Evolutionary conservation across 1,140 invertebrate species (phyloP).

Genomic region (Euura saliciscinereae): DNA sequence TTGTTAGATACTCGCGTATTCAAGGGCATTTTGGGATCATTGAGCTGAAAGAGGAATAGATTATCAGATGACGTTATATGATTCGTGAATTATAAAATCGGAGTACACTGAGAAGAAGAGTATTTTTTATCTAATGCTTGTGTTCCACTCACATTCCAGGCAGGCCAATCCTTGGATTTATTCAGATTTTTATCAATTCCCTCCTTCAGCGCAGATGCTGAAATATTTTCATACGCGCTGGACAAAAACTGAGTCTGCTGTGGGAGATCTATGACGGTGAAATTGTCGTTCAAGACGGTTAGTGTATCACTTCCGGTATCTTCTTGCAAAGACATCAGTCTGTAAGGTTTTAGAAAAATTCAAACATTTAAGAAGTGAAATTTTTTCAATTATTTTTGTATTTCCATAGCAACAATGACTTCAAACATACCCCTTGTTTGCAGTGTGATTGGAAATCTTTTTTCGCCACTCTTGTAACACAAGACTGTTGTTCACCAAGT

Average conservation of each 20-base stretch:
- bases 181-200: conserved; percentile 34
- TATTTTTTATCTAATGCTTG: not conserved
- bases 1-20: conserved; percentile 45
- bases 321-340: conserved; percentile 46
- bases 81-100: conserved; percentile 15
- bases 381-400: not conserved
- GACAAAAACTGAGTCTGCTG: conserved; percentile 44
- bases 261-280: conserved; percentile 42
- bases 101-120: conserved; percentile 6
- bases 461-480: conserved; percentile 67
- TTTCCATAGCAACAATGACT: not conserved
- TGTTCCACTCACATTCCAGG: conserved; percentile 44
- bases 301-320: conserved; percentile 44
- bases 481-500: conserved; percentile 61
- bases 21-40: conserved; percentile 34
- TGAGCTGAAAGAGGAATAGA: conserved; percentile 47
- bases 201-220: conserved; percentile 35
- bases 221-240: conserved; percentile 32
- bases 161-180: conserved; percentile 39
- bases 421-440: conserved; percentile 47
- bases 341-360: conserved; percentile 11
- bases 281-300: conserved; percentile 42
- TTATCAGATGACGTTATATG: conserved; percentile 27
- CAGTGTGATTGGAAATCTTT: conserved; percentile 61
- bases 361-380: not conserved